Evolutionary conservation across 2,113 vertebrate species (phyloP).

Genomic region (Columba livia): DNA sequence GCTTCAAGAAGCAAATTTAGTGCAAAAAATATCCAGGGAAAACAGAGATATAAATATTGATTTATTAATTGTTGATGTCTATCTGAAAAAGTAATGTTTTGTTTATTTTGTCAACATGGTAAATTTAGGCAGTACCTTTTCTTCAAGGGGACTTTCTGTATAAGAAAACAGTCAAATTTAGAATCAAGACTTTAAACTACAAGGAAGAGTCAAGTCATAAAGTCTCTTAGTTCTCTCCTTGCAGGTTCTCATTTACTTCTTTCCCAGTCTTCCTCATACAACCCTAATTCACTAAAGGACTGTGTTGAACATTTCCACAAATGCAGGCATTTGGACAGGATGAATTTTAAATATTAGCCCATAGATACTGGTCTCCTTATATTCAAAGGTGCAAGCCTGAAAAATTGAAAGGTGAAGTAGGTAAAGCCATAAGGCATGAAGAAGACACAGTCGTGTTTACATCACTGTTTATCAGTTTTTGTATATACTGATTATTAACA

Average conservation of each 20-base stretch:
- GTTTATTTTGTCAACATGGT: not conserved
- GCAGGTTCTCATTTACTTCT: not conserved
- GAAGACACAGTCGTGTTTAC: not conserved
- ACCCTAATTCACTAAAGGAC: not conserved
- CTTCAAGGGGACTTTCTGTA: not conserved
- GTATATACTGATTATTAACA: not conserved
- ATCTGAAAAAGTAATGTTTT: slow-evolving; percentile 1
- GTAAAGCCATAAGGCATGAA: not conserved
- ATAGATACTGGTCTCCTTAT: not conserved
- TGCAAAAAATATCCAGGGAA: not conserved
- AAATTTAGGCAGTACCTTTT: not conserved
- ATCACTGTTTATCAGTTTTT: not conserved
- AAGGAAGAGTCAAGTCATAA: not conserved
- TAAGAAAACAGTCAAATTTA: slow-evolving; percentile 11
- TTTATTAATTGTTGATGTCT: slow-evolving; percentile 1
- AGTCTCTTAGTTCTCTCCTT: not conserved
- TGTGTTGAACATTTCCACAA: not conserved
- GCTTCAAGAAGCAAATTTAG: slow-evolving; percentile 30
- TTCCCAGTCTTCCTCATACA: not conserved
- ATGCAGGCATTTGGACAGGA: not conserved
- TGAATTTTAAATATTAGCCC: not conserved
- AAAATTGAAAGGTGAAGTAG: not conserved
- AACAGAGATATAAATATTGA: not conserved
- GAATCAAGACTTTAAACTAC: not conserved
- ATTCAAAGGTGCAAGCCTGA: not conserved